Conservation (phyloP, 2,113 vertebrate species). For the Odontesthes bonariensis region DNA sequence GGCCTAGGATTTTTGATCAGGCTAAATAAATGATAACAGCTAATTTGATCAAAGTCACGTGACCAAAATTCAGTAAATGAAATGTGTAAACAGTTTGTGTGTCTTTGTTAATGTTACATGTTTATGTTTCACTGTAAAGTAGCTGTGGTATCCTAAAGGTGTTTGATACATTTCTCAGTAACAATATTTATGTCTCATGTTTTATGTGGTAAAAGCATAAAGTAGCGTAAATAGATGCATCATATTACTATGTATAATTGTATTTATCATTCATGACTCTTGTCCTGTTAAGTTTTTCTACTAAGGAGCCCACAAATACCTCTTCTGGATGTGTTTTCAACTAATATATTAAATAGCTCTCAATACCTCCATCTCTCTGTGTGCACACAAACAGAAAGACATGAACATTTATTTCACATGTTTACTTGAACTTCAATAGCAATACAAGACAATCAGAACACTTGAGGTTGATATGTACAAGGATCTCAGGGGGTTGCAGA, state of each 20-base stretch:
- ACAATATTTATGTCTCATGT: neutral
- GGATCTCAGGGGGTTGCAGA: conserved; percentile 67
- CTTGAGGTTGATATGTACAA: conserved; percentile 79
- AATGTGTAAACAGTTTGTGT: neutral
- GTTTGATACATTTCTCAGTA: neutral
- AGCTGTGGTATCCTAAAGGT: neutral
- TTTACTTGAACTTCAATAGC: conserved; percentile 84
- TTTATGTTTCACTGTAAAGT: neutral
- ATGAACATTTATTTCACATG: conserved; percentile 72
- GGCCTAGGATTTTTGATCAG: neutral
- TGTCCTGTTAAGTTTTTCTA: neutral
- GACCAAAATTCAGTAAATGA: neutral
- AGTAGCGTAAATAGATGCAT: neutral
- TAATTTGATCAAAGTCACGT: neutral
- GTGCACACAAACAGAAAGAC: conserved; percentile 52
- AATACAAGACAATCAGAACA: conserved; percentile 83
- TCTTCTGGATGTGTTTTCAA: neutral
- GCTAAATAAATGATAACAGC: neutral
- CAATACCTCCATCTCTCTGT: conserved; percentile 1
- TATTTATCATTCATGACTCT: neutral
- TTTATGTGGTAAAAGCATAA: neutral
- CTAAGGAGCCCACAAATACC: neutral
- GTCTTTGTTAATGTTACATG: neutral
- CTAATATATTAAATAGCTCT: neutral
- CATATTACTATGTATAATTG: neutral